A percentile compares a stretch with the other conserved stretches of the same genome.
These are phyloP conservation scores for Theristicus caerulescens DNA, from an alignment of 2,113 vertebrate genomes.

Conservation along the genomic window DNA sequence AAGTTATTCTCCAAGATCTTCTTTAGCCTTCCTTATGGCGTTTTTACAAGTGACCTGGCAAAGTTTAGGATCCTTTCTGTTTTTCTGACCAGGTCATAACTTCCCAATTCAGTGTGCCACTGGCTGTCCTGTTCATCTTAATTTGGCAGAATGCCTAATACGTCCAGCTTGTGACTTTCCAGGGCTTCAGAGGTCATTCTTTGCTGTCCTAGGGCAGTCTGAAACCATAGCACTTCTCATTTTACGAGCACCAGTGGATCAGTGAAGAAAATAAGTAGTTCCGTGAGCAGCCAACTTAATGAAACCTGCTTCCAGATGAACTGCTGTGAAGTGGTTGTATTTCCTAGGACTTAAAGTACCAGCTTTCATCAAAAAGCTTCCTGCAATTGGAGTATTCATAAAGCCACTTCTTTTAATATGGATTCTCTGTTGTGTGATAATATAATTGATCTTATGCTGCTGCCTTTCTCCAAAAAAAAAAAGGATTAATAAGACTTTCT, in stretches of 20 bases:
- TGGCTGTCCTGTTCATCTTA: neutral
- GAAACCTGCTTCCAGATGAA: neutral
- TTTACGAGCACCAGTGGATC: neutral
- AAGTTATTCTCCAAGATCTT: neutral
- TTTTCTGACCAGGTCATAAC: neutral
- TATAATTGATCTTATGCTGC: neutral
- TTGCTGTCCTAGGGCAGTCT: neutral
- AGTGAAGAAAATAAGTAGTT: neutral
- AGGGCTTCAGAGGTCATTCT: neutral
- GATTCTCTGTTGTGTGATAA: neutral
- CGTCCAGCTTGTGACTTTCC: neutral
- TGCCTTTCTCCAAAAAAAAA: neutral
- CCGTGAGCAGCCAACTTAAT: neutral
- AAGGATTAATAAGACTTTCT: neutral
- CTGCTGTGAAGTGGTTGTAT: neutral
- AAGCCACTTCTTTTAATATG: neutral
- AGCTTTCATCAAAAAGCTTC: neutral
- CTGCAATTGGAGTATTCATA: neutral
- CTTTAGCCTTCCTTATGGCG: neutral
- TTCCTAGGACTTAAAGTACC: neutral
- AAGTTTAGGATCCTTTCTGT: neutral
- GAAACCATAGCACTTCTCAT: neutral
- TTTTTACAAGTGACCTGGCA: neutral
- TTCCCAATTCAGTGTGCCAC: neutral
- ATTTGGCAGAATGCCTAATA: neutral